Base-by-base conservation (phyloP, 2,888 invertebrate genomes). In the Electrophaes corylata region DNA sequence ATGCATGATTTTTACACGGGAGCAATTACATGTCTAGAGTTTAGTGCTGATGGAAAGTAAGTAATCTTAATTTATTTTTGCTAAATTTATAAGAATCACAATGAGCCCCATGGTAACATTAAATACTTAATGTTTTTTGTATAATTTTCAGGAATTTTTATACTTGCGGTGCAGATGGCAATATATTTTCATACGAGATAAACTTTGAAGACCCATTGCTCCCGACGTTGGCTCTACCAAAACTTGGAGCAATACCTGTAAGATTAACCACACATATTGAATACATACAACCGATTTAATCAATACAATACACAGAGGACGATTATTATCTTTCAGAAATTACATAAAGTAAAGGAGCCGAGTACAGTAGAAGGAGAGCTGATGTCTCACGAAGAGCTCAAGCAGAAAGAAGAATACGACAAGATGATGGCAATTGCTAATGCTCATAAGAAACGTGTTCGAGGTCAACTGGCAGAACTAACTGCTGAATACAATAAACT, bases 1-100 rank as follows among this genome's bases (percentile, higher is more conserved):
- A 95, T 96, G 95, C 97, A 97, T 75, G 96, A 96, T 76, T 93
- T 93, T 41, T 92, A 93, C 55, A 94, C 94, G 23, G 96, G 96
- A 5, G 88, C 86, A 11, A 92, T 97, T 26, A 93, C 94, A 0
- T 89, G 91, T 56, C 86, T 97, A 52, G 91, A 93, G 56, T 92
- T 95, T 61, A 95, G 94, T 71, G 86, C 84, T 51, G 94, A 96
- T 78, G 88, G 92, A 66, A 89, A 83, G 86, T 93, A 83, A 76
- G 70, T 26, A 14, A 6, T 2, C 8, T 35, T 14, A 16, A 35
- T 8, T 16, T 35, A 35, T 35, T 35, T 16, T 16, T 6, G 3
- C 4, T 12, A 12, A 5, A 6, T 31, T 31, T 6, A 16, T 35
- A 0, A 35, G 3, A 16, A 35, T 16, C 6, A 16, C 6, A 16